phyloP scores from a whole-genome alignment of 2,888 invertebrate species.

The Petrolisthes cinctipes region DNA sequence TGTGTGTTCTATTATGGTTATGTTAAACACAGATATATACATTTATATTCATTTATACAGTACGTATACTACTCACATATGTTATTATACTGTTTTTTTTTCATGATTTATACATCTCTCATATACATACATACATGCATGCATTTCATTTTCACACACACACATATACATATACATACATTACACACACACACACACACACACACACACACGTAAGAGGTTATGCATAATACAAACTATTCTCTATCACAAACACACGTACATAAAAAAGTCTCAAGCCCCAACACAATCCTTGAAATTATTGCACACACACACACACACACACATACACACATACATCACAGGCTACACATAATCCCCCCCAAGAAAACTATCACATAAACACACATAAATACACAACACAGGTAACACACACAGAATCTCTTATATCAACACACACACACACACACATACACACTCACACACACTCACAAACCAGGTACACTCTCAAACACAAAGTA shows the following conservation, averaged over 20 bases:
- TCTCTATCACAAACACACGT: background rate
- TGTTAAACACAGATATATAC: conserved; percentile 3
- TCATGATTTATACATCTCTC: background rate
- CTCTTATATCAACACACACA: no score
- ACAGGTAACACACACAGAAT: background rate
- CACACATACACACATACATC: background rate
- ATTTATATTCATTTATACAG: background rate
- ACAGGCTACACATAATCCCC: no score
- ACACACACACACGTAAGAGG: background rate
- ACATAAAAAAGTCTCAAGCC: background rate
- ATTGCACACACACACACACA: conserved; percentile 11
- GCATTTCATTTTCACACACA: background rate
- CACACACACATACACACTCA: background rate
- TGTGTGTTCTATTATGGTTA: background rate
- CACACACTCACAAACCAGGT: background rate
- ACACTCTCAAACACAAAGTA: no score
- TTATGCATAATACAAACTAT: background rate
- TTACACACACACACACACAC: background rate
- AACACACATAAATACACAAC: background rate
- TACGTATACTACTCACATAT: background rate
- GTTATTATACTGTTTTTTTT: no score
- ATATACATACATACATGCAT: background rate
- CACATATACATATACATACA: background rate
- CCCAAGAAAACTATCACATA: background rate
- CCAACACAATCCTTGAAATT: background rate